Base-by-base conservation (phyloP, 2,888 invertebrate genomes). In the Tenthredo mesomela region DNA sequence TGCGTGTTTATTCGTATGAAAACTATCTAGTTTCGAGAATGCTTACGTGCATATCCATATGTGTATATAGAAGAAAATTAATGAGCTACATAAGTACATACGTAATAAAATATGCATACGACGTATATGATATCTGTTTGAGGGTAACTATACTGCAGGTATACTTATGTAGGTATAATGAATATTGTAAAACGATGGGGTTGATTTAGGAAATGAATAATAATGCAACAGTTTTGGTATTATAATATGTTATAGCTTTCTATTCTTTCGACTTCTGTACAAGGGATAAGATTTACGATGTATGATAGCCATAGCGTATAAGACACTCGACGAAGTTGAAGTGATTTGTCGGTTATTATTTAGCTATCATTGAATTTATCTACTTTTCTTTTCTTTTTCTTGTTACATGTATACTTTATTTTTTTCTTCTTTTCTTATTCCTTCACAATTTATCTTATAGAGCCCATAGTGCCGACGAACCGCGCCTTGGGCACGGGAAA, bases 201-300 rank as follows among this genome's bases (percentile, higher is more conserved):
- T 77, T 29, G 50, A 77, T 33, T 77, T 3, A 33, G 33, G 50
- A 47, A 77, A 50, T 77, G 77, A 77, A 77, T 77, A 77, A 77
- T 77, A 54, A 77, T 54, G 54, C 47, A 21, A 21, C 33, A 75
- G 75, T n/a, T 37, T 70, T 37, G 54, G 54, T 54, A 29, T 6
- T 29, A 29, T 54, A 29, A 2, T 29, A 29, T 40, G 6, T 18
- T 18, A 29, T 15, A 47, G 47, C 47, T 15, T 47, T 54, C 18
- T 12, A 50, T 21, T 54, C 77, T 54, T 77, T 75, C 9, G 9
- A 21, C 21, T 29, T 37, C 71, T 25, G 3, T 37, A 18, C 33
- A 54, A 77, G 47, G 77, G 77, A 54, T 77, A 33, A 77, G 50
- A 50, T 54, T 77, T 54, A 73, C 37, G 40, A 73, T 61, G n/a